Evolutionary conservation across 2,113 vertebrate species (phyloP).

Genomic region (Myiopsitta monachus): DNA sequence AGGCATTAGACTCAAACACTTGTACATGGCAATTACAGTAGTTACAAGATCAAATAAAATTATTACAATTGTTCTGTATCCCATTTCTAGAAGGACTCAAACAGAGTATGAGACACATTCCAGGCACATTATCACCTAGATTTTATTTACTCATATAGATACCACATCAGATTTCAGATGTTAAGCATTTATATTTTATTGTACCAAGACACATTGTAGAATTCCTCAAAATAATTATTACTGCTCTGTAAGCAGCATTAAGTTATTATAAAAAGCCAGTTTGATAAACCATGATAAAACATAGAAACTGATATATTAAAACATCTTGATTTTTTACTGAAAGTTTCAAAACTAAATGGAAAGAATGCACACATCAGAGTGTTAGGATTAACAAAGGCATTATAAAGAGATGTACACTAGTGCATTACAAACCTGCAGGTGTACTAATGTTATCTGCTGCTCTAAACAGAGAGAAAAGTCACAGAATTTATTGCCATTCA

Average conservation of each 20-base stretch:
- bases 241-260: background rate
- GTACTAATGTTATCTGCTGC: background rate
- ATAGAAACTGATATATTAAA: background rate
- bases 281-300: background rate
- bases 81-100: background rate
- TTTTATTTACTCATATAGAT: slow-evolving; percentile 1
- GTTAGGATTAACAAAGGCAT: background rate
- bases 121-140: background rate
- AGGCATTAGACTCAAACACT: background rate
- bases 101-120: background rate
- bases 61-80: background rate
- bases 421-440: background rate
- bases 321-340: background rate
- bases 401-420: background rate
- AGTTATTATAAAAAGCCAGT: background rate
- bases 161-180: background rate
- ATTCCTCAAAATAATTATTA: background rate
- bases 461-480: background rate
- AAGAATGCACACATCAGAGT: background rate
- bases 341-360: background rate
- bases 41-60: background rate
- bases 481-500: background rate
- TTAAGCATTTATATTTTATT: slow-evolving; percentile 19
- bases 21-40: background rate
- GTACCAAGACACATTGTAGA: background rate